These are phyloP conservation scores for Synergus gifuensis DNA, from an alignment of 2,888 invertebrate species.

Conservation along the genomic window DNA sequence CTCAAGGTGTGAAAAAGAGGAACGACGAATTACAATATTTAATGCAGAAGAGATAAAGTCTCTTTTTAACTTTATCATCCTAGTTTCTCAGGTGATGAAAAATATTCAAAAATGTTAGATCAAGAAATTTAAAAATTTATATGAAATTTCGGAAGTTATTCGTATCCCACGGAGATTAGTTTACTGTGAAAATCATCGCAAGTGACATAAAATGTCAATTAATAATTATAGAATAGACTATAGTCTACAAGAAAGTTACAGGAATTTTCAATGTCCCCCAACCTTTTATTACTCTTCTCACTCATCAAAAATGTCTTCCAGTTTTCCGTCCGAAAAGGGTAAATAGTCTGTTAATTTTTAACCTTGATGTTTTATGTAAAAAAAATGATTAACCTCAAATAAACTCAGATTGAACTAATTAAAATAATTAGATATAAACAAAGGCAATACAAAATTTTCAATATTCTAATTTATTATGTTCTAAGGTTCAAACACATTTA, in stretches of 20 bases:
- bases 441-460: neutral
- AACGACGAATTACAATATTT: conserved; percentile 17
- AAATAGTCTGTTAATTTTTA: neutral
- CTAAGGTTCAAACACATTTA: conserved; percentile 7
- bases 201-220: conserved; percentile 19
- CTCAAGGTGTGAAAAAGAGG: neutral
- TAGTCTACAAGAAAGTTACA: conserved; percentile 6
- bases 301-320: neutral
- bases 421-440: neutral
- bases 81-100: neutral
- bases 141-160: neutral
- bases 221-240: neutral
- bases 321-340: conserved; percentile 4
- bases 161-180: conserved; percentile 2
- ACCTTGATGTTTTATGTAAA: neutral
- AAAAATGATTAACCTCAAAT: no score
- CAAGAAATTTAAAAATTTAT: neutral
- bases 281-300: neutral
- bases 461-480: neutral
- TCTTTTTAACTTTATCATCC: neutral
- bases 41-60: neutral
- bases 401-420: neutral
- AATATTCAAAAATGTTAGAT: neutral
- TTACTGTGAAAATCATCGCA: conserved; percentile 16
- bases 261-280: neutral